These are phyloP conservation scores for Lobophora halterata DNA, from an alignment of 2,888 invertebrate genomes.

Conservation along the genomic window DNA sequence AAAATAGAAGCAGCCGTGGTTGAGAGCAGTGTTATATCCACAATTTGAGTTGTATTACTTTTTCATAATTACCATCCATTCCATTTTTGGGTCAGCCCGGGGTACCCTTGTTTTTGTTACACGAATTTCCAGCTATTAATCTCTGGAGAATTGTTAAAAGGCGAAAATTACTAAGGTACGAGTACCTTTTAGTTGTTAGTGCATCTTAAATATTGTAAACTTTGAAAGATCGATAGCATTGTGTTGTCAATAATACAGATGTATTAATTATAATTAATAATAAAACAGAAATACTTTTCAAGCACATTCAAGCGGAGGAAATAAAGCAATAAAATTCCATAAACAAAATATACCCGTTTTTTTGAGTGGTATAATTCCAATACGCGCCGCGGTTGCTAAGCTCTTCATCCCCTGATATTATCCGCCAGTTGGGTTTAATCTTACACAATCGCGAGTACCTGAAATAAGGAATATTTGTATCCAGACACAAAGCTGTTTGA, in stretches of 20 bases:
- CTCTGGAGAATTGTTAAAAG: conserved; percentile 22
- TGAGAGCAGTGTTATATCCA: too few relatives aligned
- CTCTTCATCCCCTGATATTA: conserved; percentile 20
- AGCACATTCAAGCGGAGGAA: not conserved
- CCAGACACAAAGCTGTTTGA: conserved; percentile 12
- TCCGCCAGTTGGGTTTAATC: conserved; percentile 16
- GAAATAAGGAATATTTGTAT: conserved; percentile 14
- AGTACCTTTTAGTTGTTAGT: too few relatives aligned
- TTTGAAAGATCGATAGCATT: too few relatives aligned
- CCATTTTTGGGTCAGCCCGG: conserved; percentile 13
- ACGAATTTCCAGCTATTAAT: conserved; percentile 19
- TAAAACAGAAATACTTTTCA: too few relatives aligned
- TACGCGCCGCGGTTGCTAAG: conserved; percentile 18
- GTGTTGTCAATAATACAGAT: too few relatives aligned
- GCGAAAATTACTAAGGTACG: too few relatives aligned
- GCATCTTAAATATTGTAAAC: conserved; percentile 6
- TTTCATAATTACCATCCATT: conserved; percentile 23
- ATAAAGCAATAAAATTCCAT: not conserved
- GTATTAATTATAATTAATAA: too few relatives aligned
- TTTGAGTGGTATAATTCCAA: conserved; percentile 10
- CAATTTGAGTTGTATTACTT: too few relatives aligned
- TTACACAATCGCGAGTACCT: conserved; percentile 13
- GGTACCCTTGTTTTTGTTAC: conserved; percentile 14
- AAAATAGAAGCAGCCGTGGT: too few relatives aligned
- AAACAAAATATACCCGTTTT: too few relatives aligned